These are phyloP conservation scores for Lates japonicus DNA, from an alignment of 2,797 vertebrate genomes.

Conservation along the genomic window DNA sequence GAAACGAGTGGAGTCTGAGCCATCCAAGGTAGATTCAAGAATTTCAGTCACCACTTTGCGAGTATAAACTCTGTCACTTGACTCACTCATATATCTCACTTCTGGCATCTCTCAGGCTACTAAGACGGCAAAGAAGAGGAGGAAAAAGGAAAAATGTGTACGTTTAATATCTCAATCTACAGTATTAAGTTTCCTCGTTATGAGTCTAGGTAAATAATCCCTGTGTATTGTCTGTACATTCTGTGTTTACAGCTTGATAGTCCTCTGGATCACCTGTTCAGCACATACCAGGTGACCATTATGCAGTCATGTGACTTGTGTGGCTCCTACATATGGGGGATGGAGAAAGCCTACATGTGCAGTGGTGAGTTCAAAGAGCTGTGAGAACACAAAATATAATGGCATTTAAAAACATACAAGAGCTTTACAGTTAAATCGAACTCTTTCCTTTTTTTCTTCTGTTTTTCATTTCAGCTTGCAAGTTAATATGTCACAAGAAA, in stretches of 20 bases:
- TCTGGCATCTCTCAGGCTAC: conserved; percentile 74
- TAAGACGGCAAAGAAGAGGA: conserved; percentile 90
- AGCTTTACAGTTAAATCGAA: background rate
- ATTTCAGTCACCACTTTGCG: background rate
- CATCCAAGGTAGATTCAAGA: conserved; percentile 77
- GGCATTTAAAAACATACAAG: background rate
- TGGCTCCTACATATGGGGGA: conserved; percentile 95
- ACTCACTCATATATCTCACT: background rate
- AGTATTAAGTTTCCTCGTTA: background rate
- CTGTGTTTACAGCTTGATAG: conserved; percentile 85
- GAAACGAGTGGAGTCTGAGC: conserved; percentile 86
- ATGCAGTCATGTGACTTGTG: conserved; percentile 97
- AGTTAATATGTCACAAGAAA: conserved; percentile 97
- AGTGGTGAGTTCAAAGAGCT: conserved; percentile 86
- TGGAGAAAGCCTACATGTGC: conserved; percentile 98
- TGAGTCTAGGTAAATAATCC: conserved; percentile 3
- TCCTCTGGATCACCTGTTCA: conserved; percentile 92
- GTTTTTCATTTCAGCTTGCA: conserved; percentile 88
- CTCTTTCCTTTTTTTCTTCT: background rate
- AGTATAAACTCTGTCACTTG: background rate
- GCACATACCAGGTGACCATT: conserved; percentile 95
- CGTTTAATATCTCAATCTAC: conserved; percentile 63
- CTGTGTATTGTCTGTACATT: background rate
- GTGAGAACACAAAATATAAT: background rate
- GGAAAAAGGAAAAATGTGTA: conserved; percentile 91